A percentile compares a stretch with the other conserved stretches of the same genome.
These are phyloP conservation scores for Rotaria magnacalcarata DNA, from an alignment of 2,888 invertebrate genomes.

Conservation along the genomic window DNA sequence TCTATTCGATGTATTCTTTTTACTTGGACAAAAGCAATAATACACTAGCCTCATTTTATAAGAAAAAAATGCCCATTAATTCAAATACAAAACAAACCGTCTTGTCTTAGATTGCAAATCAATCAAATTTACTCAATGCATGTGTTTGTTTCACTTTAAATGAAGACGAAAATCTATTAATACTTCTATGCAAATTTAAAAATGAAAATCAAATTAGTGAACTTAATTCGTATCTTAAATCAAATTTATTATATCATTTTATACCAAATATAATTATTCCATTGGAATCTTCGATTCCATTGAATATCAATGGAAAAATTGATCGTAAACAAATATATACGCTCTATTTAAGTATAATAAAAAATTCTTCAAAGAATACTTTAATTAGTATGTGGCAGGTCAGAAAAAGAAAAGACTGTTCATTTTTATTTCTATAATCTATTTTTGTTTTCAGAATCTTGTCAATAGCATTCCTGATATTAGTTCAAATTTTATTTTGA, in stretches of 20 bases:
- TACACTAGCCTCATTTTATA: too few species aligned
- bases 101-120: background rate
- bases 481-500: slow-evolving; percentile 50
- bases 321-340: background rate
- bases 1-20: too few species aligned
- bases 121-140: background rate
- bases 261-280: background rate
- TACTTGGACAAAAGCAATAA: too few species aligned
- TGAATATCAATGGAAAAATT: background rate
- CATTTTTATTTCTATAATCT: background rate
- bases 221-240: background rate
- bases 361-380: background rate
- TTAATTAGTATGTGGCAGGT: background rate
- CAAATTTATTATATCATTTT: background rate
- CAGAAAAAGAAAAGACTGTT: background rate
- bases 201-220: background rate
- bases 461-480: slow-evolving; percentile 43
- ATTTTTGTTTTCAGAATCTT: slow-evolving; percentile 48
- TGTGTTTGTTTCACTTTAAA: background rate
- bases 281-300: background rate
- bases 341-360: background rate
- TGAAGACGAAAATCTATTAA: background rate
- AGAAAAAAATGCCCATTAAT: too few species aligned
- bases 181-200: slow-evolving; percentile 9
- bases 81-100: too few species aligned